phyloP scores from a whole-genome alignment of 1,140 invertebrate genomes.

The Dendroctonus ponderosae region DNA sequence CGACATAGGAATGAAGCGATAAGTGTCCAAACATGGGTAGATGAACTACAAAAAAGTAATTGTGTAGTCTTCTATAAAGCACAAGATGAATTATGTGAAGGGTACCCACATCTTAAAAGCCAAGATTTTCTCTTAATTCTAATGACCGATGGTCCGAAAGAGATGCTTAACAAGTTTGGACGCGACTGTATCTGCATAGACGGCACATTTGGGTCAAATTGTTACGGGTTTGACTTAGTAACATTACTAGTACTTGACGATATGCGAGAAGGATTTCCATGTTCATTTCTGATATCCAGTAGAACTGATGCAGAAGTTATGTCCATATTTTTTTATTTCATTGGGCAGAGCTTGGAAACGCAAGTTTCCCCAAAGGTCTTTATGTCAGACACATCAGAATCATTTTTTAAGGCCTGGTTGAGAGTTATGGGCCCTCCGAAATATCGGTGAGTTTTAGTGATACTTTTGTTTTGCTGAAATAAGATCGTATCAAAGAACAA shows the following conservation, averaged over 20 bases:
- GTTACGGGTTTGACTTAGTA: conserved; percentile 25
- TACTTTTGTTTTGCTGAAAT: background rate
- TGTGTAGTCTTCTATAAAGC: conserved; percentile 4
- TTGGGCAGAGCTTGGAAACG: conserved; percentile 15
- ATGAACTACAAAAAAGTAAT: background rate
- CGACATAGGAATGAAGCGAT: conserved; percentile 8
- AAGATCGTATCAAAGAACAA: conserved; percentile 11
- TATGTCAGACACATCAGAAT: conserved; percentile 31
- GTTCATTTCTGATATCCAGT: conserved; percentile 7
- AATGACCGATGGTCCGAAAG: background rate
- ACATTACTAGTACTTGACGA: conserved; percentile 27
- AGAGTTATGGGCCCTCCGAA: background rate
- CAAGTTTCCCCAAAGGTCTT: conserved; percentile 21
- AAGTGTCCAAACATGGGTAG: conserved; percentile 8
- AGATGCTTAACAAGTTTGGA: conserved; percentile 17
- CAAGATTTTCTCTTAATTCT: conserved; percentile 4
- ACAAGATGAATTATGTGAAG: background rate
- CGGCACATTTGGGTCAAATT: conserved; percentile 24
- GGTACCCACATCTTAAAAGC: conserved; percentile 1
- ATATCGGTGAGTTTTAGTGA: background rate
- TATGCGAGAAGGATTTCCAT: conserved; percentile 29
- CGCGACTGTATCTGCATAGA: conserved; percentile 30
- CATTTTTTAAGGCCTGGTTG: conserved; percentile 31
- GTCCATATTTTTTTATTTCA: conserved; percentile 17
- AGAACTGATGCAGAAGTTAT: conserved; percentile 19